Percentiles rank a stretch among this genome's conserved stretches.
These are phyloP conservation scores for Mizuhopecten yessoensis DNA, from an alignment of 1,140 invertebrate species.

Conservation along the genomic window DNA sequence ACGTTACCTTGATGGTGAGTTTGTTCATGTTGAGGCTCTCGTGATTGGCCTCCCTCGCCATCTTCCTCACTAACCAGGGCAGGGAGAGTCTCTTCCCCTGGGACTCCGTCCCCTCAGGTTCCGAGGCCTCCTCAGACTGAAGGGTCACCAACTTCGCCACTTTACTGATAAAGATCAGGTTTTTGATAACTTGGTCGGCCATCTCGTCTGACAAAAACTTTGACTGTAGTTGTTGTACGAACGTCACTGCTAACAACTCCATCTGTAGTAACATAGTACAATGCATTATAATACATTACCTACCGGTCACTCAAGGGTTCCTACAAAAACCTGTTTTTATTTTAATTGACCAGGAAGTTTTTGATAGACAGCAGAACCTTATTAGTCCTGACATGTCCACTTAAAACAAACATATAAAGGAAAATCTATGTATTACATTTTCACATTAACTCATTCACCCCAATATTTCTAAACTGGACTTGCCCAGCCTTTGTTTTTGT, in stretches of 20 bases:
- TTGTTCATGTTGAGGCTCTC: slow-evolving; percentile 87
- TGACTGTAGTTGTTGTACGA: slow-evolving; percentile 89
- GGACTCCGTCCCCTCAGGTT: slow-evolving; percentile 56
- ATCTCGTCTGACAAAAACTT: slow-evolving; percentile 72
- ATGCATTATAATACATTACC: no score
- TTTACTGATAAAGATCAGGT: slow-evolving; percentile 88
- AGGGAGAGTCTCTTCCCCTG: slow-evolving; percentile 74
- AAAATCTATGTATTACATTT: no score
- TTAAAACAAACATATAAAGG: no score
- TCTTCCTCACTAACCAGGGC: slow-evolving; percentile 88
- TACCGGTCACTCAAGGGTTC: no score
- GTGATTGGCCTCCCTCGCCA: slow-evolving; percentile 89
- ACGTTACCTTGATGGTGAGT: slow-evolving; percentile 83
- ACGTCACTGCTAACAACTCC: slow-evolving; percentile 88
- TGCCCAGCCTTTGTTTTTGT: no score
- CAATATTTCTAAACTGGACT: no score
- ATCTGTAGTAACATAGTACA: slow-evolving; percentile 78
- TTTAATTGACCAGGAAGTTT: no score
- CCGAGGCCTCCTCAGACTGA: slow-evolving; percentile 64
- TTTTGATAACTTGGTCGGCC: slow-evolving; percentile 86
- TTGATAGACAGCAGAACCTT: no score
- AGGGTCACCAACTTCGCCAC: slow-evolving; percentile 84
- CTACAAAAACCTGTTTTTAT: no score
- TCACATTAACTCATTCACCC: no score
- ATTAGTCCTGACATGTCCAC: no score